Conservation (phyloP, 2,113 vertebrate genomes). For the Baryphthengus martii region DNA sequence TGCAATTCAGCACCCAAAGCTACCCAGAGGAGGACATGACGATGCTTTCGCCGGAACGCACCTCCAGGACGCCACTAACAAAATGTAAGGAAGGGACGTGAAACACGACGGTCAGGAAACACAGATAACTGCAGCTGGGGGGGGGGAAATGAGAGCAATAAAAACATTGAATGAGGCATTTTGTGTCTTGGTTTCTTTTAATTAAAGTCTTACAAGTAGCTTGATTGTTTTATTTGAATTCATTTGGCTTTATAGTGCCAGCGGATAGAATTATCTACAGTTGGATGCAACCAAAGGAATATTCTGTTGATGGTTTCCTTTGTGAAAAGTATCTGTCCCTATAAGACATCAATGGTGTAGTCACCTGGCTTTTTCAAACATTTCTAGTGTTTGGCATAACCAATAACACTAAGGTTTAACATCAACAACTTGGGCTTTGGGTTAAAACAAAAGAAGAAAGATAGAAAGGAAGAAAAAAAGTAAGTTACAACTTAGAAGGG, state of each 20-base stretch:
- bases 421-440: not conserved
- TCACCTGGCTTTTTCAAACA: not conserved
- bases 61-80: accelerated
- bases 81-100: not conserved
- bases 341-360: not conserved
- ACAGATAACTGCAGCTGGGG: not conserved
- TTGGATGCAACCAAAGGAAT: not conserved
- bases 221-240: not conserved
- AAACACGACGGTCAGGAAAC: not conserved
- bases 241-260: not conserved
- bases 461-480: not conserved
- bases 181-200: not conserved
- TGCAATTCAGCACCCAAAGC: not conserved
- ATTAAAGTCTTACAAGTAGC: not conserved
- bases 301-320: not conserved
- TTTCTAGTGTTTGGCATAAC: not conserved
- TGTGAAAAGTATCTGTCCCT: not conserved
- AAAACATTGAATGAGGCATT: not conserved
- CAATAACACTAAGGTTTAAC: not conserved
- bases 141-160: not conserved
- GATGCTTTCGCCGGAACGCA: not conserved
- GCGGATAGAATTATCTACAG: not conserved
- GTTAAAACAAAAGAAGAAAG: not conserved
- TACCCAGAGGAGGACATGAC: accelerated
- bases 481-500: not conserved